Conservation (phyloP, 1,140 invertebrate genomes). For the Propsilocerus akamusi region DNA sequence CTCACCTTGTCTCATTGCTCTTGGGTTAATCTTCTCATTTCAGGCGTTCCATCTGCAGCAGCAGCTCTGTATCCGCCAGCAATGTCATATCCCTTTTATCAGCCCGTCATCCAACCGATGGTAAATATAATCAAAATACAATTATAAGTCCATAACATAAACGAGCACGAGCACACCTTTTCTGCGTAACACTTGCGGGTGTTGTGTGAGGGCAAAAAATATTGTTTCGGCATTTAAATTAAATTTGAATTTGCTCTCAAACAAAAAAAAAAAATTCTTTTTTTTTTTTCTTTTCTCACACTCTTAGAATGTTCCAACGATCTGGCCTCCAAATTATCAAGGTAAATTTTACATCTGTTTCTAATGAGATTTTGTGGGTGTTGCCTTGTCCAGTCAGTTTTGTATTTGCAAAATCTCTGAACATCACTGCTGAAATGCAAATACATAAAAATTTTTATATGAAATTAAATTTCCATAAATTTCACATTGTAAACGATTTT, state of each 20-base stretch:
- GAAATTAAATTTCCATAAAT: too few species aligned
- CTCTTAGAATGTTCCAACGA: conserved; percentile 26
- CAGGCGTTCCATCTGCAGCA: conserved; percentile 19
- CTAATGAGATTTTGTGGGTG: too few species aligned
- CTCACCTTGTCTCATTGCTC: too few species aligned
- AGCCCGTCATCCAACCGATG: conserved; percentile 26
- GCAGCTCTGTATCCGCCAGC: conserved; percentile 25
- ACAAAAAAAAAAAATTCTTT: not conserved
- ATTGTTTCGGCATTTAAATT: not conserved
- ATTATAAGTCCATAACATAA: not conserved
- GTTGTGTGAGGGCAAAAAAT: too few species aligned
- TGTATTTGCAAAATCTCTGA: too few species aligned
- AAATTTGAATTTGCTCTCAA: not conserved
- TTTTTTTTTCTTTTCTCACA: conserved; percentile 1
- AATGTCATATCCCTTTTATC: conserved; percentile 27
- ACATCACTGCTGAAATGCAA: too few species aligned
- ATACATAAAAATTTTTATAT: too few species aligned
- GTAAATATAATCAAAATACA: conserved; percentile 12
- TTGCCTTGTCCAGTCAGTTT: too few species aligned
- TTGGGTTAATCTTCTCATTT: too few species aligned
- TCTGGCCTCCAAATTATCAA: conserved; percentile 26
- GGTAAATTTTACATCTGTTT: conserved; percentile 17
- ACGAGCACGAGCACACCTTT: too few species aligned
- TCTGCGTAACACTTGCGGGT: too few species aligned
- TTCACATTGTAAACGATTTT: too few species aligned